phyloP scores from a whole-genome alignment of 2,113 vertebrate genomes.

The Taurulus bubalis region DNA sequence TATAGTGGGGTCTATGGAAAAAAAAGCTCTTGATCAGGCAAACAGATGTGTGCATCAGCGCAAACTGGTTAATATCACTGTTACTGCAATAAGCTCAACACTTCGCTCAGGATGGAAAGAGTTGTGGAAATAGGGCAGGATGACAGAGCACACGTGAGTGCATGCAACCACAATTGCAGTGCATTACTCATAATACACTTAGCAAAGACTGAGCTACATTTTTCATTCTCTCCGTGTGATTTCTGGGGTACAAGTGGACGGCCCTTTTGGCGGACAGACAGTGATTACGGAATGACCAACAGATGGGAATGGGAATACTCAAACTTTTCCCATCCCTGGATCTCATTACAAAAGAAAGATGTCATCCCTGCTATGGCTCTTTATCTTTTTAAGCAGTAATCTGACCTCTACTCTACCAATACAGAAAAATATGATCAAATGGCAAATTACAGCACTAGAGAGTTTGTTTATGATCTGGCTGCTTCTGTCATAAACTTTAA shows the following conservation, averaged over 20 bases:
- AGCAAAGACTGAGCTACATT: conserved; percentile 35
- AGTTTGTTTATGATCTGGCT: conserved; percentile 35
- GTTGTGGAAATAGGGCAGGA: conserved; percentile 74
- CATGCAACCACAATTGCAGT: conserved; percentile 38
- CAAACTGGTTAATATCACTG: conserved; percentile 79
- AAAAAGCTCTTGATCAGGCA: conserved; percentile 77
- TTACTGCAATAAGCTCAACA: conserved; percentile 78
- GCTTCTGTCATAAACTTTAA: conserved; percentile 15
- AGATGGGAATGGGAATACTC: conserved; percentile 79
- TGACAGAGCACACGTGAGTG: conserved; percentile 66
- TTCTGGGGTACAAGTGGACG: conserved; percentile 54
- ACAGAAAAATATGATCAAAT: conserved; percentile 37
- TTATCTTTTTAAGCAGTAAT: conserved; percentile 57
- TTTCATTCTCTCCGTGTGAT: conserved; percentile 45
- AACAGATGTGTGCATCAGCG: conserved; percentile 80
- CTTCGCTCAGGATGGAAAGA: conserved; percentile 77
- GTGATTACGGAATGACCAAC: conserved; percentile 62
- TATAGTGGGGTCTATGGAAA: conserved; percentile 64
- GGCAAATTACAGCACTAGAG: conserved; percentile 41
- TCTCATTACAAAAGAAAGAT: conserved; percentile 66
- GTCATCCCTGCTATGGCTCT: conserved; percentile 53
- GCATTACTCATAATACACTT: conserved; percentile 23
- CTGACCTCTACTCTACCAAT: conserved; percentile 42
- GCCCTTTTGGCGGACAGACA: conserved; percentile 41
- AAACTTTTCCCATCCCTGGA: conserved; percentile 60